A percentile compares a stretch with the other conserved stretches of the same genome.
Conservation (phyloP, 2,797 vertebrate genomes). For the Odontamblyopus lacepedii region DNA sequence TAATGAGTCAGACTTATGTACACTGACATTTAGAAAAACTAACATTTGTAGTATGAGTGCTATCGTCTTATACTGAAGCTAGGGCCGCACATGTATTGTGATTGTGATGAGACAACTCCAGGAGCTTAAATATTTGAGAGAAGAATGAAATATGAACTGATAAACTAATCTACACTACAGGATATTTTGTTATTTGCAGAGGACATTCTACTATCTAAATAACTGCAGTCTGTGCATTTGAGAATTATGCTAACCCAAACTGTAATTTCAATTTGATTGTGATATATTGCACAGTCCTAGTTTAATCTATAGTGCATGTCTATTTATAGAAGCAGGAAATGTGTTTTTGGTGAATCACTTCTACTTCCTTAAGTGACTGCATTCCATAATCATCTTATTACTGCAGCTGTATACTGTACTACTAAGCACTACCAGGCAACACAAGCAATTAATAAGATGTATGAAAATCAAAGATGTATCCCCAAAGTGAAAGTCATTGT, state of each 20-base stretch:
- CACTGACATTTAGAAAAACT: conserved; percentile 20
- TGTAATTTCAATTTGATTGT: too few relatives aligned
- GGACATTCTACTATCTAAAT: too few relatives aligned
- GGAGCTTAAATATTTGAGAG: too few relatives aligned
- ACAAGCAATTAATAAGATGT: background rate
- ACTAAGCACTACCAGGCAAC: conserved; percentile 11
- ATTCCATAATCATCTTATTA: conserved; percentile 38
- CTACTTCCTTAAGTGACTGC: conserved; percentile 53
- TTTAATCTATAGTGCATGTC: conserved; percentile 47
- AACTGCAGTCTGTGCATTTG: too few relatives aligned
- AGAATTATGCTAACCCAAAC: too few relatives aligned
- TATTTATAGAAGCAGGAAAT: conserved; percentile 68
- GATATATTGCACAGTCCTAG: background rate
- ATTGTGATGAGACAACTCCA: too few relatives aligned
- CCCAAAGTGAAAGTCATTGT: conserved; percentile 4
- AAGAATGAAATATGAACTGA: too few relatives aligned
- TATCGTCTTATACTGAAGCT: conserved; percentile 33
- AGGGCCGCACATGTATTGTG: conserved; percentile 1
- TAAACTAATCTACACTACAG: too few relatives aligned
- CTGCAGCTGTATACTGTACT: conserved; percentile 21
- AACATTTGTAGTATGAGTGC: conserved; percentile 29
- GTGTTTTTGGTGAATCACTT: conserved; percentile 61
- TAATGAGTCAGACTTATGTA: background rate
- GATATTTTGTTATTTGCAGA: too few relatives aligned
- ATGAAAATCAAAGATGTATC: background rate